Base-by-base conservation (phyloP, 2,888 invertebrate genomes). In the Lissonota sp. region DNA sequence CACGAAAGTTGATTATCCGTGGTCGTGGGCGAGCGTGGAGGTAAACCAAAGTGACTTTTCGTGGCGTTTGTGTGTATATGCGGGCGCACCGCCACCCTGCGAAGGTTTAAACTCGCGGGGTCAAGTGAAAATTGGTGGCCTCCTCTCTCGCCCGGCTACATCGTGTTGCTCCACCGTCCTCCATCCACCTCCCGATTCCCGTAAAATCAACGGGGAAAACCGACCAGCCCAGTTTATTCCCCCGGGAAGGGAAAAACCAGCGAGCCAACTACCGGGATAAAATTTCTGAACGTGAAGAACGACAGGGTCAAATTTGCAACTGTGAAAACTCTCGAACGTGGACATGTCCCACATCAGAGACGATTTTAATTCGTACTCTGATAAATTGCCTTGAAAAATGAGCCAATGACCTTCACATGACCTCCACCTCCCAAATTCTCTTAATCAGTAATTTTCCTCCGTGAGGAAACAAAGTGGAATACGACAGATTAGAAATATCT, bases 1-100 rank as follows among this genome's bases (percentile, higher is more conserved):
- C 69, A 73, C 77, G 26, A 69, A 80, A 80, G 77, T 80, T 80
- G 76, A 80, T 80, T 80, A 76, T 80, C 80, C 67, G 55, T 46
- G 66, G 66, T 67, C 39, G 67, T 16, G 55, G 49, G 37, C 10
- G 26, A 14, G n/a, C n/a, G 10, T 51, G 72, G 44, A 62, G 80
- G 67, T 79, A 73, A 67, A 76, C 75, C 75, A 53, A 80, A 51
- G 80, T 80, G 77, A 73, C 72, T 80, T 77, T 64, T 63, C 69
- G 71, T 51, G 42, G 67, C 57, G 44, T 69, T 63, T 55, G 51
- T 26, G 26, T 26, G 26, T 26, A 55, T 57, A 16, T 10, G 55
- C 46, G 26, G 14, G 58, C 49, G 53, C 63, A 57, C 69, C 12
- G 16, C 69, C 73, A 26, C 60, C 46, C 46, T 40, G 37, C 26